Percentiles rank a stretch among this genome's conserved stretches.
These are phyloP conservation scores for Teinopalpus imperialis DNA, from an alignment of 2,888 invertebrate species.

Conservation along the genomic window DNA sequence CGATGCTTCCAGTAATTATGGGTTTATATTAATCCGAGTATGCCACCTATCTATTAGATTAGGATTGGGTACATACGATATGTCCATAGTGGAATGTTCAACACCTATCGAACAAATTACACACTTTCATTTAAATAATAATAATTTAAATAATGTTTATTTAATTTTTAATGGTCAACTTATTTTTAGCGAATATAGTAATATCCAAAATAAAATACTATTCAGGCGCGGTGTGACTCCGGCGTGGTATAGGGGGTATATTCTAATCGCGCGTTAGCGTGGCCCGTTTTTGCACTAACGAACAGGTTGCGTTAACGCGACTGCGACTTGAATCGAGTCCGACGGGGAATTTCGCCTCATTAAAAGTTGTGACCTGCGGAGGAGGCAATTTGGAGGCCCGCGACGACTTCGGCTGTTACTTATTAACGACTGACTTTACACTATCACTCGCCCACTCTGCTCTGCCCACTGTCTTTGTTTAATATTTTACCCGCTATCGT, in stretches of 20 bases:
- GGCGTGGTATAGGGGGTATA: conserved; percentile 58
- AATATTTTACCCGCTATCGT: conserved; percentile 9
- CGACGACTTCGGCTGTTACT: conserved; percentile 63
- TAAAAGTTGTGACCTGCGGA: conserved; percentile 79
- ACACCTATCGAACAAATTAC: too few relatives aligned
- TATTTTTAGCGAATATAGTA: too few relatives aligned
- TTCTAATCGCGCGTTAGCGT: conserved; percentile 81
- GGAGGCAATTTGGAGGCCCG: conserved; percentile 75
- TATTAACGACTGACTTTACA: conserved; percentile 71
- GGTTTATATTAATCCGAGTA: too few relatives aligned
- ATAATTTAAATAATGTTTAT: too few relatives aligned
- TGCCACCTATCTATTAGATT: too few relatives aligned
- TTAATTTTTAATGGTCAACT: too few relatives aligned
- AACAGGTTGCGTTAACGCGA: conserved; percentile 79
- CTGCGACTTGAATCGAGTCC: conserved; percentile 62
- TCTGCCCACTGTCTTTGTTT: conserved; percentile 26
- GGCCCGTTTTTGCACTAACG: conserved; percentile 80
- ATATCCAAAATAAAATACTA: too few relatives aligned
- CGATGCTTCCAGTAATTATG: too few relatives aligned
- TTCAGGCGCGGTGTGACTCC: conserved; percentile 49
- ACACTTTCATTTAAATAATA: too few relatives aligned
- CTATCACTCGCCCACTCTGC: conserved; percentile 51
- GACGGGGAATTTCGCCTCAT: conserved; percentile 80
- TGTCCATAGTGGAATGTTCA: too few relatives aligned
- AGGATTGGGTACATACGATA: too few relatives aligned